These are phyloP conservation scores for Torymus aiolomorphi DNA, from an alignment of 2,888 invertebrate species.

Conservation along the genomic window DNA sequence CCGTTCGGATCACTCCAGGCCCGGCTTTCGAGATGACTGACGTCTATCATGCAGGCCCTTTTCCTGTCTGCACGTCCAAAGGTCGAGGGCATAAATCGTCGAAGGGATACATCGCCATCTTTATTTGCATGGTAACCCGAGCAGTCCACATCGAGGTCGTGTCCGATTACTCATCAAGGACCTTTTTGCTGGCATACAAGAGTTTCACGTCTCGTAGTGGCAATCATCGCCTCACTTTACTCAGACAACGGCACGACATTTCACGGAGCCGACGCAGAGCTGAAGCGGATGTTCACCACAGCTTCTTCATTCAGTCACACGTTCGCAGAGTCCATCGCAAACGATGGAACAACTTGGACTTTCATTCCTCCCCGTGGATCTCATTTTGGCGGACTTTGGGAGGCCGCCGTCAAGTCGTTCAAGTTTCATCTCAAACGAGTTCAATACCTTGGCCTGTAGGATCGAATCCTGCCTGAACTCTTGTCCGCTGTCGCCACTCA, in stretches of 20 bases:
- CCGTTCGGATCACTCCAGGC: not conserved
- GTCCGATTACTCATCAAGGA: conserved; percentile 1
- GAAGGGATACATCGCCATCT: conserved; percentile 29
- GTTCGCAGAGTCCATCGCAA: conserved; percentile 1
- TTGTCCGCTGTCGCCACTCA: not conserved
- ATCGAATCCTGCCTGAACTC: conserved; percentile 14
- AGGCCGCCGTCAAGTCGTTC: too few species aligned
- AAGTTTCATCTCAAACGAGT: too few species aligned
- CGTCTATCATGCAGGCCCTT: conserved; percentile 13
- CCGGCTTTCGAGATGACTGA: conserved; percentile 1
- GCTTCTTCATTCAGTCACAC: not conserved
- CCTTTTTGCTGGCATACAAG: conserved; percentile 2
- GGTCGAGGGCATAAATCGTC: not conserved
- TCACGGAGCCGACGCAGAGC: conserved; percentile 16
- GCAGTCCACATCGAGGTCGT: conserved; percentile 21
- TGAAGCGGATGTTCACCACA: not conserved
- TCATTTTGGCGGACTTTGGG: not conserved
- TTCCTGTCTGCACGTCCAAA: conserved; percentile 7
- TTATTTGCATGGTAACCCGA: conserved; percentile 4
- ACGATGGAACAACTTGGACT: not conserved
- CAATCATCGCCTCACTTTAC: not conserved
- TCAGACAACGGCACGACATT: conserved; percentile 25
- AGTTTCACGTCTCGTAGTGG: conserved; percentile 20
- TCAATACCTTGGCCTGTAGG: not conserved
- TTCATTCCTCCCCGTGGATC: conserved; percentile 20